Evolutionary conservation across 2,797 vertebrate species (phyloP).

Genomic region (Mormyrus hasselquistii): DNA sequence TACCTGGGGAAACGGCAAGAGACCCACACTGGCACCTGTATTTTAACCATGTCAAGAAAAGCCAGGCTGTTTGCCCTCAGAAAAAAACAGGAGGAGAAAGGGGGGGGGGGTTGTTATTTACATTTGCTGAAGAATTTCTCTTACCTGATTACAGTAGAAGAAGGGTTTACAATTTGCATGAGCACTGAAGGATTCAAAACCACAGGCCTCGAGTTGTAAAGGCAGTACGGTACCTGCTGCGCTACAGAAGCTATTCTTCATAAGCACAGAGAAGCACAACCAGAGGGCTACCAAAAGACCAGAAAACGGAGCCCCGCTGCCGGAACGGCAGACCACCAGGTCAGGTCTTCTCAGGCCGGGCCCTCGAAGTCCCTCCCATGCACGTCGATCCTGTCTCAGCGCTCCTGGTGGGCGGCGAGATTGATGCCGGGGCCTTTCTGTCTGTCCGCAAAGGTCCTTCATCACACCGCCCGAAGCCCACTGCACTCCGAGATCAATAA

Average conservation of each 20-base stretch:
- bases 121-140: not conserved
- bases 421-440: slow-evolving; percentile 58
- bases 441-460: slow-evolving; percentile 29
- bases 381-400: slow-evolving; percentile 49
- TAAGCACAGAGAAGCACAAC: not conserved
- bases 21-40: not conserved
- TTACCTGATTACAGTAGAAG: not conserved
- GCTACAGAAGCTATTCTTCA: not conserved
- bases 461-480: slow-evolving; percentile 41
- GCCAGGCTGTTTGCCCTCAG: not conserved
- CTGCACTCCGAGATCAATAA: slow-evolving; percentile 51
- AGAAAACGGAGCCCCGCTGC: slow-evolving; percentile 53
- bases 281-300: slow-evolving; percentile 42
- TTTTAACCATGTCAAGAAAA: not conserved
- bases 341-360: not conserved
- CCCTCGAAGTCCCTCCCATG: slow-evolving; percentile 51
- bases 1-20: not conserved
- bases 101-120: not conserved
- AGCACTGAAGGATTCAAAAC: not conserved
- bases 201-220: not conserved
- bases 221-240: not conserved
- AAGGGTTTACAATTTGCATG: not conserved
- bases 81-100: not conserved
- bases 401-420: slow-evolving; percentile 52
- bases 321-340: not conserved